Base-by-base conservation (phyloP, 2,113 vertebrate species). In the Phyllopteryx taeniolatus region DNA sequence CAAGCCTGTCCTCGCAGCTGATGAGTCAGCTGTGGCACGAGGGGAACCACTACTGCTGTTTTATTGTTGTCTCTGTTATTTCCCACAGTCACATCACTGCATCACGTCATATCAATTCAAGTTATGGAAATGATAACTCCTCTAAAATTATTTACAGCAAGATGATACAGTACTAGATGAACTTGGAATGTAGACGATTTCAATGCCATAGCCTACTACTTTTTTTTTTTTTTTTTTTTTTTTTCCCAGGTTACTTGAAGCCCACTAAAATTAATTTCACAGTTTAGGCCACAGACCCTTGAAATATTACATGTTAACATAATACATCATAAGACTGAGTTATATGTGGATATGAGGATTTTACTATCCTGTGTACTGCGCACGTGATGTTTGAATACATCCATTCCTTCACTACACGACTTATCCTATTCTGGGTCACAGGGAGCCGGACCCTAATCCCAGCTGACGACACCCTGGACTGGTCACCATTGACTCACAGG, bases 21-120 rank as follows among this genome's bases (percentile, higher is more conserved):
- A 88, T 90, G 86, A 91, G 75, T 92, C 89, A 89, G 86, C 87
- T 82, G 73, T 62, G 70, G 63, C 74, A 9, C 44, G 43, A 74
- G 67, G 67, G 79, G 70, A 80, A 77, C 63, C 35, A 80, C 61
- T 35, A 46, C 51, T 66, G 73, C 51, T 57, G 49, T 49, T 79
- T 68, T 22, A 67, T 35, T 49, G 31, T 35, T 35, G 31, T 35
- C 59, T 35, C 59, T 35, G 31, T 61, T 61, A 35, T 35, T 35
- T 17, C 13, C 27, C 59, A 61, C 5, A 33, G 14, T 8, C 59
- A 35, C 31, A 27, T 8, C 15, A 33, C 13, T 31, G 22, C 22
- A 35, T 61, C 8, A 22, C 20, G n/a, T 20, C 53, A 19, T 19
- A 6, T 51, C 49, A 56, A n/a, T 6, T 22, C 2, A 35, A 35